Base-by-base conservation (phyloP, 2,797 vertebrate genomes). In the Sphenodon punctatus region DNA sequence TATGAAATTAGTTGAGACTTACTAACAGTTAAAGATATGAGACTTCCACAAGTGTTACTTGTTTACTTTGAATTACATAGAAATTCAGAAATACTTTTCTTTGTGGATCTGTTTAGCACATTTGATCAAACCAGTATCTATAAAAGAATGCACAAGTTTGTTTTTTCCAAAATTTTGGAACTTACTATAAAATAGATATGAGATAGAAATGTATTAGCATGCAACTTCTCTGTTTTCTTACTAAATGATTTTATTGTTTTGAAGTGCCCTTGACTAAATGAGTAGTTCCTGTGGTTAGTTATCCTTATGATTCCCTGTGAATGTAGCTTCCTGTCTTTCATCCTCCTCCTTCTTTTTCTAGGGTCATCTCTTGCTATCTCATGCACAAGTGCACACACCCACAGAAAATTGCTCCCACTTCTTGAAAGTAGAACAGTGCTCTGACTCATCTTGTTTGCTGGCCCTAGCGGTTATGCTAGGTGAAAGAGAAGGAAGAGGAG, bases 391-490 rank as follows among this genome's bases (percentile, higher is more conserved):
- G 42, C 42, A 43, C 10, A 55, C 55, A 41, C 43, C 55, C 80
- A 71, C 58, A 63, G 61, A 69, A 82, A 81, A 84, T 82, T 48
- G 69, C 19, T 89, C 45, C 27, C 60, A 59, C 46, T 65, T 10
- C 39, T 77, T 69, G 78, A 88, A 85, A 80, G 43, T 16, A 87
- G 63, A 79, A 84, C 73, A 78, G 23, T 73, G 55, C 32, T 66
- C 34, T 86, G 71, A 86, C 65, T 92, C 69, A 84, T 82, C 75
- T 80, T 64, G 27, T 22, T 86, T 89, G 60, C 41, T 67, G 74
- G 46, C 36, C 38, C 42, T 66, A 78, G n/a, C 56, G 32, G 6
- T 72, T 41, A 0, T 73, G 32, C 12, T 56, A 89, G 39, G 46
- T 75, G 51, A 80, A 78, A 74, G 25, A 39, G 41, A 1, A 76